Base-by-base conservation (phyloP, 1,140 invertebrate species). In the Bombus superbus region DNA sequence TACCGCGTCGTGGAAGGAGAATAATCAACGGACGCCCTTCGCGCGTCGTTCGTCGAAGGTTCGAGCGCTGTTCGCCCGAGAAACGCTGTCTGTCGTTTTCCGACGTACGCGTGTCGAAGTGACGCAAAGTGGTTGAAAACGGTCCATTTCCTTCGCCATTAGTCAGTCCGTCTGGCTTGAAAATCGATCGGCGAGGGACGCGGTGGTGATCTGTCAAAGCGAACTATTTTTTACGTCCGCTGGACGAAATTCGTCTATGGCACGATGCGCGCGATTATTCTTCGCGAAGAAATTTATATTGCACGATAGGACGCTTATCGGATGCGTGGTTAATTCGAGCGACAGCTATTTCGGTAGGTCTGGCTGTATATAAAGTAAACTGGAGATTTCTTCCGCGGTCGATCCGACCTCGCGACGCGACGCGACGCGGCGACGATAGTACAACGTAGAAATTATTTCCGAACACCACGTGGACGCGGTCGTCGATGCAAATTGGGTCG, bases 401-500 rank as follows among this genome's bases (percentile, higher is more conserved):
- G 85, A 86, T 89, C 59, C 59, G 18, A 32, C 32, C 32, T 32
- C 32, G 32, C 32, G 32, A 32, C 32, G 32, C 32, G 32, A 32
- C 32, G 32, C 32, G 32, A 0, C 44, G 5, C 1, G 57, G 47
- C 35, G 71, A 62, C 42, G 38, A 68, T 81, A 79, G n/a, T 77
- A 77, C 76, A 47, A 28, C 59, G 81, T 86, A 78, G 81, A 62
- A 81, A 89, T 90, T 90, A 86, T 90, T 89, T 86, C 76, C 64
- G 73, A 89, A 25, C 8, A 18, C 68, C 80, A 44, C 69, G 76
- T 77, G 73, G 42, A n/a, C 32, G 10, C 25, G 25, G 32, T 35
- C 32, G 32, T 2, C 47, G 82, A 11, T 68, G 62, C 78, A 85
- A 91, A 91, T 90, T 91, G 79, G 90, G 90, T 91, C 90, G 87